These are phyloP conservation scores for Zaprionus capensis DNA, from an alignment of 1,140 invertebrate genomes.

Conservation along the genomic window DNA sequence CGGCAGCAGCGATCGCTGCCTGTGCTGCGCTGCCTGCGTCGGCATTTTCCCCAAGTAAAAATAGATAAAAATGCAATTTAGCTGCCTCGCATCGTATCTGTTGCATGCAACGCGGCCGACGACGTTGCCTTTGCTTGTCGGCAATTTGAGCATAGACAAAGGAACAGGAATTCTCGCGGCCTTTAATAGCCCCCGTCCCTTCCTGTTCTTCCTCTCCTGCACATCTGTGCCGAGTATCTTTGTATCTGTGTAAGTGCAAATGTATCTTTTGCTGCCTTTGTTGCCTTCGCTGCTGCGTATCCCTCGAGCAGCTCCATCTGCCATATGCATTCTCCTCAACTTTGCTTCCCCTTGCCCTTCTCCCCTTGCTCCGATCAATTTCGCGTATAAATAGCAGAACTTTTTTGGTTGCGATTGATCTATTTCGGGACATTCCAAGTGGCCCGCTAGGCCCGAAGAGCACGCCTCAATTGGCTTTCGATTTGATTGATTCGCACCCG, in stretches of 20 bases:
- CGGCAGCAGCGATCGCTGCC: conserved; percentile 30
- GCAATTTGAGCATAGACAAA: conserved; percentile 78
- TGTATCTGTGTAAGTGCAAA: conserved; percentile 13
- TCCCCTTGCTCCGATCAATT: conserved; percentile 61
- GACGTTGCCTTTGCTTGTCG: conserved; percentile 43
- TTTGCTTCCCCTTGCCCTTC: background rate
- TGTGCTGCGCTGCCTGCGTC: conserved; percentile 26
- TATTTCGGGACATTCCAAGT: conserved; percentile 49
- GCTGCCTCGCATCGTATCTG: conserved; percentile 40
- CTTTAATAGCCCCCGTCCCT: conserved; percentile 53
- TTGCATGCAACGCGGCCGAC: conserved; percentile 32
- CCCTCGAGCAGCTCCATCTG: conserved; percentile 20
- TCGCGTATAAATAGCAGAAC: conserved; percentile 73
- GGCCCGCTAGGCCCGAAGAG: conserved; percentile 7
- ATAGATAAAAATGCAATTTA: conserved; percentile 82
- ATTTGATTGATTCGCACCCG: conserved; percentile 24
- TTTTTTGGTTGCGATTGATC: conserved; percentile 45
- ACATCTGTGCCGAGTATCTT: conserved; percentile 21
- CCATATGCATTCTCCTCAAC: background rate
- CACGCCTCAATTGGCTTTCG: conserved; percentile 32
- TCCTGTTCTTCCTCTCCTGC: conserved; percentile 28
- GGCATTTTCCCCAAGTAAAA: conserved; percentile 74
- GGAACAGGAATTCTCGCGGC: conserved; percentile 72
- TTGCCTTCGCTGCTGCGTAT: conserved; percentile 10
- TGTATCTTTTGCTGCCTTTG: conserved; percentile 11